phyloP scores from a whole-genome alignment of 2,888 invertebrate species.

The Chelonus formosanus region DNA sequence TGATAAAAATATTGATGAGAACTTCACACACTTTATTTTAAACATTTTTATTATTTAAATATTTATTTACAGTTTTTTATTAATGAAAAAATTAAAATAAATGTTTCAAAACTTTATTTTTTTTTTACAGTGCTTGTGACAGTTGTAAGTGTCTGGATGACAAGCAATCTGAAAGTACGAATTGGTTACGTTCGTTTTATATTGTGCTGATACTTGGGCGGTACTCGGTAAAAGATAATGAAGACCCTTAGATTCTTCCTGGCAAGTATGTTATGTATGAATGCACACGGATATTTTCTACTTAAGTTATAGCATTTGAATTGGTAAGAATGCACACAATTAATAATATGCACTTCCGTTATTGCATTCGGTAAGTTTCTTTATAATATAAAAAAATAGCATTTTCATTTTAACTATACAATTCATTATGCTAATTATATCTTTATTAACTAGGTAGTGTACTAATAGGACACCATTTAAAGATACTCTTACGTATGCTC shows the following conservation, averaged over 20 bases:
- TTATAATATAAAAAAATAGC: background rate
- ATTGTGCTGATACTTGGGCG: constrained; percentile 2
- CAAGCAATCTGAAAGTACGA: constrained; percentile 15
- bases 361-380: constrained; percentile 9
- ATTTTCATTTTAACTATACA: too few species aligned
- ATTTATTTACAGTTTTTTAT: too few species aligned
- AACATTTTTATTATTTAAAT: too few species aligned
- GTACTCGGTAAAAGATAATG: constrained; percentile 33
- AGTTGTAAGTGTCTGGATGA: constrained; percentile 8
- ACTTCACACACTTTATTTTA: too few species aligned
- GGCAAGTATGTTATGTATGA: constrained; percentile 30
- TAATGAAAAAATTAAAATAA: too few species aligned
- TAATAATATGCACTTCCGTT: constrained; percentile 21
- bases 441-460: too few species aligned
- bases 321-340: background rate
- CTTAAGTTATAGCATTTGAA: background rate
- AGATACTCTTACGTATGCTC: too few species aligned
- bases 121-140: too few species aligned
- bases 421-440: too few species aligned
- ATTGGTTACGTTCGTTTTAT: constrained; percentile 22
- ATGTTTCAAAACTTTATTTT: too few species aligned
- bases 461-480: too few species aligned
- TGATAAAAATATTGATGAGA: too few species aligned
- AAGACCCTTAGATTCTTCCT: constrained; percentile 40
- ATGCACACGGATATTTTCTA: constrained; percentile 1